Conservation (phyloP, 2,888 invertebrate genomes). For the Agriotes lineatus region DNA sequence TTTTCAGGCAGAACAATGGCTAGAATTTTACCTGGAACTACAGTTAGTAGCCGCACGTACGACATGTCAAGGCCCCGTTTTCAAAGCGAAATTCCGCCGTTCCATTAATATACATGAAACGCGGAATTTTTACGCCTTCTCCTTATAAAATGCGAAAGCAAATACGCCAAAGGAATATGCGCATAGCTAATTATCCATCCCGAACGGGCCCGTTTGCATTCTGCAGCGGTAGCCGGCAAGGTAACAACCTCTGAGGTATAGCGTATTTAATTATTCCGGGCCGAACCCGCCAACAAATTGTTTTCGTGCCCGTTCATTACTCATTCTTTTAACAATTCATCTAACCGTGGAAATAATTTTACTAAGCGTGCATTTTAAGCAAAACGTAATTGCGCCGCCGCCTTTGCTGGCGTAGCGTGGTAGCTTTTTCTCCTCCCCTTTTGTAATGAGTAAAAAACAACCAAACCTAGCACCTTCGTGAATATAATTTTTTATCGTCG, state of each 20-base stretch:
- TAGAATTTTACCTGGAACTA: background rate
- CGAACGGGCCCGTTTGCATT: slow-evolving; percentile 25
- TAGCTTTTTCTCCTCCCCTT: slow-evolving; percentile 16
- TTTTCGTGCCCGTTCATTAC: slow-evolving; percentile 58
- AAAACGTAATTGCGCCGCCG: slow-evolving; percentile 54
- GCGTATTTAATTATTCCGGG: slow-evolving; percentile 53
- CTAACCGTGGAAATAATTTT: slow-evolving; percentile 57
- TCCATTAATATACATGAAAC: slow-evolving; percentile 36
- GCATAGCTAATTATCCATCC: slow-evolving; percentile 32
- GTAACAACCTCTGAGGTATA: slow-evolving; percentile 43
- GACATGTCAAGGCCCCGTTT: slow-evolving; percentile 26
- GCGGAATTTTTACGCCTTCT: slow-evolving; percentile 36
- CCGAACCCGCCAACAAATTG: slow-evolving; percentile 54
- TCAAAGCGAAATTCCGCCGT: slow-evolving; percentile 26
- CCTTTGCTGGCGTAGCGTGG: slow-evolving; percentile 39
- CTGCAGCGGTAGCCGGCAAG: slow-evolving; percentile 35
- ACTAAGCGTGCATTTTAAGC: slow-evolving; percentile 53
- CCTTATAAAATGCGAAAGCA: slow-evolving; percentile 31
- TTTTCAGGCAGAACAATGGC: too few species aligned
- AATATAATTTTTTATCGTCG: too few species aligned
- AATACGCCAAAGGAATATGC: slow-evolving; percentile 35
- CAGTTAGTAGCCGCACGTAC: slow-evolving; percentile 3
- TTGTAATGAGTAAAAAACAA: too few species aligned
- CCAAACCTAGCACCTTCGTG: too few species aligned
- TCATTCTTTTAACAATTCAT: slow-evolving; percentile 60